Percentiles rank a stretch among this genome's conserved stretches.
phyloP scores from a whole-genome alignment of 1,140 invertebrate genomes.

The Platyura marginata region DNA sequence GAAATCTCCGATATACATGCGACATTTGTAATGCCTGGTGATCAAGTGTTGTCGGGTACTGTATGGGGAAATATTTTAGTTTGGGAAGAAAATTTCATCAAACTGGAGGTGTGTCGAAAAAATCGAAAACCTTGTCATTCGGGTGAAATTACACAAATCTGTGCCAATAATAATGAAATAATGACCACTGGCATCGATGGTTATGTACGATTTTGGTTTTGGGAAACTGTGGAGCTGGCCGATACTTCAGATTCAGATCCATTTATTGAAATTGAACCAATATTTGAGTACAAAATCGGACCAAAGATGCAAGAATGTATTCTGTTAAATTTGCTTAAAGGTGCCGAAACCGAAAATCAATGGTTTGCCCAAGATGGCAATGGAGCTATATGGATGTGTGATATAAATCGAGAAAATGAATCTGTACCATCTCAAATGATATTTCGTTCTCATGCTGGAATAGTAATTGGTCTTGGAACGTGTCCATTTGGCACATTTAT shows the following conservation, averaged over 20 bases:
- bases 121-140: slow-evolving; percentile 51
- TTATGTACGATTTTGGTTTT: slow-evolving; percentile 69
- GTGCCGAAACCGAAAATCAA: slow-evolving; percentile 9
- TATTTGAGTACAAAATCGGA: slow-evolving; percentile 39
- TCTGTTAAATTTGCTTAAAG: slow-evolving; percentile 14
- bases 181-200: slow-evolving; percentile 56
- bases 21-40: slow-evolving; percentile 65
- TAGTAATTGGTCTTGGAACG: slow-evolving; percentile 43
- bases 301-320: slow-evolving; percentile 9
- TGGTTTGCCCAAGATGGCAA: slow-evolving; percentile 44
- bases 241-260: slow-evolving; percentile 56
- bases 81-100: slow-evolving; percentile 75
- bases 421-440: slow-evolving; percentile 37
- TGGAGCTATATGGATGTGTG: slow-evolving; percentile 64
- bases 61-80: slow-evolving; percentile 79
- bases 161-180: slow-evolving; percentile 42
- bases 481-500: slow-evolving; percentile 45
- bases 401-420: slow-evolving; percentile 43
- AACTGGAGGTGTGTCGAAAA: slow-evolving; percentile 54
- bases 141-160: slow-evolving; percentile 52
- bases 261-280: slow-evolving; percentile 66
- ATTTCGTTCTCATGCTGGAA: slow-evolving; percentile 52
- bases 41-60: slow-evolving; percentile 69
- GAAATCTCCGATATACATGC: slow-evolving; percentile 76
- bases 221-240: slow-evolving; percentile 66